Evolutionary conservation across 1,140 invertebrate species (phyloP).

Genomic region (Drosophila ficusphila): DNA sequence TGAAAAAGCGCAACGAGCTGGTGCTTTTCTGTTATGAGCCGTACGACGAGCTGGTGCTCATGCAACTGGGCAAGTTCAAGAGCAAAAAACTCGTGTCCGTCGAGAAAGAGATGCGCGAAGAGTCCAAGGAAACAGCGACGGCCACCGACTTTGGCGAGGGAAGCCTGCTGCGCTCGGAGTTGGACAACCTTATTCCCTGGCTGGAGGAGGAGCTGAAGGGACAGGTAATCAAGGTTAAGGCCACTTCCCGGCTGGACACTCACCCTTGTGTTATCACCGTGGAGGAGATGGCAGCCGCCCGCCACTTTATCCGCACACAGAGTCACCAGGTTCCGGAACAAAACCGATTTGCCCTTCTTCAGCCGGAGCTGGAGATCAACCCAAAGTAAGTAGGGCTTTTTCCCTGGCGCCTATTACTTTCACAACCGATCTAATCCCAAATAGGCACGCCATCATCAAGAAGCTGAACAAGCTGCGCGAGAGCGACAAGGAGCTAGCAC

Average conservation of each 20-base stretch:
- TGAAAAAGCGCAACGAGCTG: slow-evolving; percentile 94
- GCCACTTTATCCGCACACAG: slow-evolving; percentile 97
- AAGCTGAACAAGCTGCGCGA: slow-evolving; percentile 92
- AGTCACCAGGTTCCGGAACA: slow-evolving; percentile 93
- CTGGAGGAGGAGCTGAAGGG: slow-evolving; percentile 90
- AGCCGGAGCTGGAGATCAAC: slow-evolving; percentile 97
- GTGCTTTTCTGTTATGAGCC: slow-evolving; percentile 98
- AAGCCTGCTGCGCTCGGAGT: slow-evolving; percentile 89
- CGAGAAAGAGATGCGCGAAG: slow-evolving; percentile 96
- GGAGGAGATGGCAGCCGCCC: slow-evolving; percentile 97
- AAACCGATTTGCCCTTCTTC: slow-evolving; percentile 92
- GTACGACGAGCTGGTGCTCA: slow-evolving; percentile 97
- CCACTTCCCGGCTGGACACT: slow-evolving; percentile 92
- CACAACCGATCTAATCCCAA: slow-evolving; percentile 68
- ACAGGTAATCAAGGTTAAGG: slow-evolving; percentile 92
- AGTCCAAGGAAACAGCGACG: slow-evolving; percentile 85
- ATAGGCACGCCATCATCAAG: slow-evolving; percentile 96
- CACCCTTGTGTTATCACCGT: slow-evolving; percentile 98
- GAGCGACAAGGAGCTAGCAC: slow-evolving; percentile 91
- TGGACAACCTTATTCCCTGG: slow-evolving; percentile 91
- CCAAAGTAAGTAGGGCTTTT: slow-evolving; percentile 87
- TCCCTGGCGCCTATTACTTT: not conserved
- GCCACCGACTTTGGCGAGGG: slow-evolving; percentile 86
- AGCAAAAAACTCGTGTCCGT: slow-evolving; percentile 93
- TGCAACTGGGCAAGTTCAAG: slow-evolving; percentile 94